Evolutionary conservation across 2,113 vertebrate species (phyloP), one percentile per base, ranked within the genome.

Genomic region (Corythoichthys haematopterus): DNA sequence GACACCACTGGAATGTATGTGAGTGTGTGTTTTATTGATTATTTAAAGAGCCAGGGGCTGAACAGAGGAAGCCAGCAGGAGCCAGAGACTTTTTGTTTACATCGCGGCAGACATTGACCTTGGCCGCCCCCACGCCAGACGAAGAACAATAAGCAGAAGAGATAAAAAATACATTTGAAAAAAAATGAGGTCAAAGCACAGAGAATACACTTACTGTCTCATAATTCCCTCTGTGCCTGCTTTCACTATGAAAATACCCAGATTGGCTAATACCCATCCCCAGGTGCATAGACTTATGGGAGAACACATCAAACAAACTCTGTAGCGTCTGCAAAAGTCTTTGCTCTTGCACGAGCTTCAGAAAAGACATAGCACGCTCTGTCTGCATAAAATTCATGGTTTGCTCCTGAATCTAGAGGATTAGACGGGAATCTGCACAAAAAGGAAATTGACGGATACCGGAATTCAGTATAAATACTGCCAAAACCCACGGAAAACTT

Each of bases 171-270:
- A 35, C 51, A 84, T 6, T 13, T 12, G 0, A 76, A 70, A 53
- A 28, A 68, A 85, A 84, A 86, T 16, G 59, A 84, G 84, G 81
- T 80, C 83, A 81, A 80, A 72, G 71, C 64, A 58, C 35, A 55
- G 10, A 40, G 69, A 79, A 68, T 74, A 73, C 75, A 85, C 80
- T 75, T n/a, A 71, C 56, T 67, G 69, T 79, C 66, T 77, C 57
- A 64, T 71, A 65, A 6, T 40, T 79, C 47, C 48, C 64, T 33
- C 0, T 45, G 68, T 57, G 35, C 20, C 3, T 5, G 48, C 74
- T 63, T 76, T 75, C 53, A 67, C 70, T 69, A 55, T 81, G 67
- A 76, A 83, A 79, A 82, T 81, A 76, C 63, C 71, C 77, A 70
- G 51, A 64, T 63, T 68, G 50, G 69, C 74, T 43, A 53, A 69